Conservation (phyloP, 2,888 invertebrate species). For the Lycia hirtaria region DNA sequence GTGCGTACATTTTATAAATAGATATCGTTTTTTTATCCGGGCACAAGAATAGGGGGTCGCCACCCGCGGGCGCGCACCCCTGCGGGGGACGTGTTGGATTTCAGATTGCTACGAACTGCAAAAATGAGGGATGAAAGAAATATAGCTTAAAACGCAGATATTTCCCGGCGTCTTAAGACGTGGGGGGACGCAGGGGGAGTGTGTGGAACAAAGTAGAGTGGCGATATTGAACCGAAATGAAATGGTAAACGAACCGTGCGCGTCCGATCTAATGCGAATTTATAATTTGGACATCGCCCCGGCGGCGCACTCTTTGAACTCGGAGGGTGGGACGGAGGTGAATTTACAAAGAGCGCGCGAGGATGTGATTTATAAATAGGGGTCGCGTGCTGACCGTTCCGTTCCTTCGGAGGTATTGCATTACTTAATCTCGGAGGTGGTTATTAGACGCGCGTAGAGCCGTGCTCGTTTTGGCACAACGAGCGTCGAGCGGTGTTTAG, state of each 20-base stretch:
- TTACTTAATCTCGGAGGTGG: conserved; percentile 63
- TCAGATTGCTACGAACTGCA: conserved; percentile 87
- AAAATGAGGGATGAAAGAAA: conserved; percentile 87
- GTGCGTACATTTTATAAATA: conserved; percentile 84
- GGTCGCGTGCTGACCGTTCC: conserved; percentile 66
- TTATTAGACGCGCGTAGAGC: conserved; percentile 60
- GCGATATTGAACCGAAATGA: conserved; percentile 86
- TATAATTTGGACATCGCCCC: conserved; percentile 85
- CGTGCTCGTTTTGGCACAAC: conserved; percentile 73
- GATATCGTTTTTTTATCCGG: conserved; percentile 85
- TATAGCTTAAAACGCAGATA: conserved; percentile 87
- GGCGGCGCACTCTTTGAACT: conserved; percentile 81
- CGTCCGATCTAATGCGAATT: conserved; percentile 86
- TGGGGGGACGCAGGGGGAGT: conserved; percentile 72
- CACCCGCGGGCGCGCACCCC: conserved; percentile 76
- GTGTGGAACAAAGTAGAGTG: conserved; percentile 85
- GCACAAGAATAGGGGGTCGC: conserved; percentile 82
- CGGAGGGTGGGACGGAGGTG: conserved; percentile 71
- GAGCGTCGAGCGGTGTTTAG: conserved; percentile 74
- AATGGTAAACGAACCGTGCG: conserved; percentile 85
- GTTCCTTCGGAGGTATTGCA: conserved; percentile 55
- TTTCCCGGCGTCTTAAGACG: conserved; percentile 85
- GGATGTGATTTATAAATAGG: conserved; percentile 80
- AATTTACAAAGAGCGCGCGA: conserved; percentile 74
- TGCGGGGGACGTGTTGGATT: conserved; percentile 85